Base-by-base conservation (phyloP, 37 sponge, comb jelly and placozoan genomes). In the Aplysina aerophoba region DNA sequence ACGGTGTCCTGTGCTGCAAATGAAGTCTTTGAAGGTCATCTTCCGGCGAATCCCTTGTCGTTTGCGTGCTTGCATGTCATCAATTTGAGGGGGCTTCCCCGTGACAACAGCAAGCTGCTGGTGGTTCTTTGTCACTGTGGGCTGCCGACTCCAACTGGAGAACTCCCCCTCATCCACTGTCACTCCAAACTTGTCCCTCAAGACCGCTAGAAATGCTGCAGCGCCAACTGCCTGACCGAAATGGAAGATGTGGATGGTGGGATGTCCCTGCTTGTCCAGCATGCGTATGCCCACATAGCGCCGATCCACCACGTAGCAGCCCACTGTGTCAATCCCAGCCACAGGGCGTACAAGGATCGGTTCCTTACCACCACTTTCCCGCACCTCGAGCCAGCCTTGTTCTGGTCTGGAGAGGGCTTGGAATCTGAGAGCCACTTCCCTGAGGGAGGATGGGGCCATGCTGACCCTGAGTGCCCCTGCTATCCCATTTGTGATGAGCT, bases 181-280 rank as follows among this genome's bases (percentile, higher is more conserved):
- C 21, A 75, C 78, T 21, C 78, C 78, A 41, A 75, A 75, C 78
- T 75, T 75, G 54, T 75, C 78, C 15, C 78, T 37, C 78, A 75
- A 19, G 14, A 75, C 78, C n/a, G 78, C 78, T 4, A 75, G 22
- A 25, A 75, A 75, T 53, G 78, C 21, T 15, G 37, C 78, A 4
- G 78, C 78, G 0, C 54, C 44, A 31, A 40, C 15, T 53, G 78
- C 44, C n/a, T 50, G 54, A 41, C 54, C 78, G 40, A 75, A 75
- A 44, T 53, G 78, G 1, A 75, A 36, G 14, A 75, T 50, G 44
- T 75, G 78, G 15, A 75, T 19, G 24, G 78, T 53, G 13, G 44
- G 78, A 1, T 41, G 33, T 2, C 64, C 24, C 27, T 28, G 64
- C n/a, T 40, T 24, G n/a, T 75, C 78, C 44, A 50, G 21, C 37